Evolutionary conservation across 2,888 invertebrate species (phyloP).

Genomic region (Ophion ellenae): DNA sequence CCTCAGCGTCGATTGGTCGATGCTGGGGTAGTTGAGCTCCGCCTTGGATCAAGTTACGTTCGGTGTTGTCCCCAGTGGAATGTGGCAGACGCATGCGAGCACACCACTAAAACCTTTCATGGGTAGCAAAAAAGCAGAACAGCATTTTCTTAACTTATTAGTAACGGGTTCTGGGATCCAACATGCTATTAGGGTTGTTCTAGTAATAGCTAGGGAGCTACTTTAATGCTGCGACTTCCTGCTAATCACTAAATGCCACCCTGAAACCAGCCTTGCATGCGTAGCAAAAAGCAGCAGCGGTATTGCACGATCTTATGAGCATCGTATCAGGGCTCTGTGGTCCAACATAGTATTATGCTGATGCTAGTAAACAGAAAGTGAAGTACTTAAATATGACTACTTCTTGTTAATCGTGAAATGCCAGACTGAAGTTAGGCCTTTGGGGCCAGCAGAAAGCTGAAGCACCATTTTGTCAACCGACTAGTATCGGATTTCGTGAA

Average conservation of each 20-base stretch:
- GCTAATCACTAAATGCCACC: neutral
- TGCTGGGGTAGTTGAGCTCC: constrained; percentile 62
- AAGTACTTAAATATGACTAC: neutral
- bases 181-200: neutral
- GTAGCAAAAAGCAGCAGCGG: neutral
- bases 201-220: neutral
- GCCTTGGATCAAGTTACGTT: constrained; percentile 52
- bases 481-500: neutral
- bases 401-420: neutral
- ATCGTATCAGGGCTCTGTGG: neutral
- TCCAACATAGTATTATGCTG: neutral
- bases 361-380: neutral
- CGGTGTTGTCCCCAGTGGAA: constrained; percentile 21
- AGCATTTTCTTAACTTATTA: neutral
- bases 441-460: neutral
- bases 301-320: neutral
- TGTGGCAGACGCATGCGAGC: constrained; percentile 1
- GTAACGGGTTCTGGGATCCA: neutral
- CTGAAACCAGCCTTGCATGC: neutral
- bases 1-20: constrained; percentile 45
- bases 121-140: neutral
- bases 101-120: neutral
- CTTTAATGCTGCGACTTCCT: neutral
- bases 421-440: neutral
- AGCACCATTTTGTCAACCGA: neutral